Evolutionary conservation across 2,888 invertebrate genomes (phyloP).

Genomic region (Nemapogon koenigi): DNA sequence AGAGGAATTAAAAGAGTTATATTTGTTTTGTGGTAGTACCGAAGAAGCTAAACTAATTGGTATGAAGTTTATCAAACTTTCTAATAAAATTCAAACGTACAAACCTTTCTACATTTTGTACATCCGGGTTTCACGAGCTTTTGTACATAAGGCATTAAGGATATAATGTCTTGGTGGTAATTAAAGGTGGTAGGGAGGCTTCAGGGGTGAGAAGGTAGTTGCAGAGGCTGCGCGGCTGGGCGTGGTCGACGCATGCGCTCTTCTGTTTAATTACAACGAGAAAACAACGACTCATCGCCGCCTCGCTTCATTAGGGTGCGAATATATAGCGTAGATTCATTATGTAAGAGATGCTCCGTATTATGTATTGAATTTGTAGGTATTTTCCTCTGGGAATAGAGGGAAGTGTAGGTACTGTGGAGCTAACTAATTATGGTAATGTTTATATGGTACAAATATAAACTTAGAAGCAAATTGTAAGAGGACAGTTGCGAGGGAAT

Average conservation of each 20-base stretch:
- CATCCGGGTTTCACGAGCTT: background rate
- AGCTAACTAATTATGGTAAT: no score
- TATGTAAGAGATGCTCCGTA: conserved; percentile 5
- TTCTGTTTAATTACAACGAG: conserved; percentile 44
- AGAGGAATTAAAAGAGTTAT: no score
- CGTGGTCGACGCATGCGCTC: conserved; percentile 56
- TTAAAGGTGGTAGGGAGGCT: conserved; percentile 30
- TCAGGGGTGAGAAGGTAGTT: conserved; percentile 21
- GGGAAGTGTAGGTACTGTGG: no score
- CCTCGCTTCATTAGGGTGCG: conserved; percentile 44
- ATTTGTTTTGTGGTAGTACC: no score
- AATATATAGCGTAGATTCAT: conserved; percentile 4
- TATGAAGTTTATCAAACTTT: no score
- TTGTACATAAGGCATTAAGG: conserved; percentile 35
- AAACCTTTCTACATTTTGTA: no score
- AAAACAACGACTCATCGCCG: conserved; percentile 52
- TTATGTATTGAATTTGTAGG: conserved; percentile 1
- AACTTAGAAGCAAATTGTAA: no score
- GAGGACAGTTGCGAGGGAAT: no score
- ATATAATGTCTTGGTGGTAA: conserved; percentile 61
- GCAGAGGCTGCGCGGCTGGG: conserved; percentile 56
- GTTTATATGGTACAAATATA: no score
- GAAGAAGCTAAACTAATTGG: no score
- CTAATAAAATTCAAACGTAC: no score
- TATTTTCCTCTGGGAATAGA: conserved; percentile 10